phyloP scores from a whole-genome alignment of 2,113 vertebrate species.

The Triplophysa dalaica region DNA sequence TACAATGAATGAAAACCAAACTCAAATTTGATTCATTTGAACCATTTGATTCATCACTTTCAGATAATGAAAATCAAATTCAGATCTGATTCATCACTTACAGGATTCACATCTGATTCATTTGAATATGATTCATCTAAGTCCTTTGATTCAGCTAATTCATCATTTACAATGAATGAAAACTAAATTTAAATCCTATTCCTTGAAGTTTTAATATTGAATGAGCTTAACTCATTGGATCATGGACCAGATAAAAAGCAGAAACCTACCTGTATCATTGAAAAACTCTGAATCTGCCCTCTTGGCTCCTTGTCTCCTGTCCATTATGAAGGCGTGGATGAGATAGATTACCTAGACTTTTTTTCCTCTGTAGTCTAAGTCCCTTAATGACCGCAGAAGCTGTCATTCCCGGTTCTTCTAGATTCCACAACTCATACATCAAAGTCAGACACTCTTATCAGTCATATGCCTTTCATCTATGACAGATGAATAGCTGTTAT shows the following conservation, averaged over 20 bases:
- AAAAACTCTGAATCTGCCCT: neutral
- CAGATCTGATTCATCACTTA: no score
- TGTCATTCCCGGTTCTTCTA: constrained; percentile 25
- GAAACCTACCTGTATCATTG: constrained; percentile 11
- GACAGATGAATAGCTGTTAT: constrained; percentile 46
- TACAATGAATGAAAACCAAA: neutral
- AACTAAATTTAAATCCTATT: no score
- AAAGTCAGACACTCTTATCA: constrained; percentile 36
- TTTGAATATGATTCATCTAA: no score
- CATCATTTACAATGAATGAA: no score
- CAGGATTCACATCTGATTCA: no score
- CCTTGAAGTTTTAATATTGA: no score
- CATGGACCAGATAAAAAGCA: no score
- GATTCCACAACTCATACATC: constrained; percentile 17
- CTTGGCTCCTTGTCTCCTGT: neutral
- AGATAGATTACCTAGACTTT: constrained; percentile 6
- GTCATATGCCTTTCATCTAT: constrained; percentile 51
- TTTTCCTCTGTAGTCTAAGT: constrained; percentile 1
- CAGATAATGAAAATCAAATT: no score
- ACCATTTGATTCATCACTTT: neutral
- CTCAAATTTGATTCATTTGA: neutral
- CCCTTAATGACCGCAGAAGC: constrained; percentile 13
- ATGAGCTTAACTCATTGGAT: no score
- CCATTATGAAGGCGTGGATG: neutral
- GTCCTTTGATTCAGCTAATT: no score